Conservation (phyloP, 2,797 vertebrate genomes). For the Manis crassicaudata region DNA sequence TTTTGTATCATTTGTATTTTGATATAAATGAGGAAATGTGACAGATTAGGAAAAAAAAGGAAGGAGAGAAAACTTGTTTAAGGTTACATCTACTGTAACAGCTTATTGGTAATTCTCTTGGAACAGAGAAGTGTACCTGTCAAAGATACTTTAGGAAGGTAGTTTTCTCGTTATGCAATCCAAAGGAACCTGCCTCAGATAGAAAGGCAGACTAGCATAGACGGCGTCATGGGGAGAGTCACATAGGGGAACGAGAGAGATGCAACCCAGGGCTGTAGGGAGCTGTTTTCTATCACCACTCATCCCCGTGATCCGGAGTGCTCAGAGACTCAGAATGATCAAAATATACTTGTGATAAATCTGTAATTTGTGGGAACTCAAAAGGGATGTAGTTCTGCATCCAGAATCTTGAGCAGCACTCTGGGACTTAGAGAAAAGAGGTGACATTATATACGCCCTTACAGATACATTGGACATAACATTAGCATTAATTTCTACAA, state of each 20-base stretch:
- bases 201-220: background rate
- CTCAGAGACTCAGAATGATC: background rate
- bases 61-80: background rate
- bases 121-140: background rate
- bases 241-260: background rate
- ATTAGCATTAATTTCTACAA: background rate
- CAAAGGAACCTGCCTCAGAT: background rate
- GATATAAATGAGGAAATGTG: background rate
- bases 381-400: background rate
- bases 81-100: background rate
- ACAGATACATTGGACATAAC: background rate
- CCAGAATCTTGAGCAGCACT: background rate
- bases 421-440: background rate
- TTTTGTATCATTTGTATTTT: background rate
- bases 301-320: background rate
- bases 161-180: background rate
- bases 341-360: background rate
- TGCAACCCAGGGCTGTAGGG: background rate
- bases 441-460: background rate
- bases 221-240: background rate
- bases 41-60: background rate
- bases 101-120: background rate
- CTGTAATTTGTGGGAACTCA: background rate
- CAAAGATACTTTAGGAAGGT: background rate
- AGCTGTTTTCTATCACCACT: too few species aligned